A percentile compares a stretch with the other conserved stretches of the same genome.
Conservation (phyloP, 2,888 invertebrate genomes). For the Drepana falcataria region DNA sequence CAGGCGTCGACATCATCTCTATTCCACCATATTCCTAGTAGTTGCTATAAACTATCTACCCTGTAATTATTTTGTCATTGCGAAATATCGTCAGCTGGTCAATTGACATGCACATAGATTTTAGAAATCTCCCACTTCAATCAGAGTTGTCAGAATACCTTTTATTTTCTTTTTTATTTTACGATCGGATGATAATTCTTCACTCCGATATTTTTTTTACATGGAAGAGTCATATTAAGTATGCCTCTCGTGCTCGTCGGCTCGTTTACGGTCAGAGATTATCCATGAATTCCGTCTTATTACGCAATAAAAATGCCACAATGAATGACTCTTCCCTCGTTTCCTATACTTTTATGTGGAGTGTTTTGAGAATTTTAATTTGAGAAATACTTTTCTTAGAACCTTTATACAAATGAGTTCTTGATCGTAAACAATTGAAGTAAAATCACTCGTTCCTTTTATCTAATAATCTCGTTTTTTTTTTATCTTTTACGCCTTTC, state of each 20-base stretch:
- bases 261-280: conserved; percentile 55
- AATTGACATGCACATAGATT: too few relatives aligned
- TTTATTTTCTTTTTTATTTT: background rate
- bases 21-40: too few relatives aligned
- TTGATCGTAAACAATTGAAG: too few relatives aligned
- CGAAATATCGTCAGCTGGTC: too few relatives aligned
- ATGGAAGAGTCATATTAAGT: conserved; percentile 48
- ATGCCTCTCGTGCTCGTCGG: conserved; percentile 45
- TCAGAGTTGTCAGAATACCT: too few relatives aligned
- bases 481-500: too few relatives aligned
- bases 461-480: background rate
- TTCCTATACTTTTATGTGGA: conserved; percentile 34
- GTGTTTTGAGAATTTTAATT: conserved; percentile 54
- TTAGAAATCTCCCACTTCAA: too few relatives aligned
- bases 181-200: conserved; percentile 12
- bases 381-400: conserved; percentile 34
- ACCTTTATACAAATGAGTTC: conserved; percentile 5
- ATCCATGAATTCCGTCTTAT: conserved; percentile 59
- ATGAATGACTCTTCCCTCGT: conserved; percentile 44
- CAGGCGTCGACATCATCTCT: too few relatives aligned
- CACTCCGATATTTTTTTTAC: conserved; percentile 32
- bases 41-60: too few relatives aligned
- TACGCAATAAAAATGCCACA: conserved; percentile 59
- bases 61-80: too few relatives aligned
- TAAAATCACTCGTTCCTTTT: too few relatives aligned